These are phyloP conservation scores for Trissonchulus sp. DNA, from an alignment of 2,888 invertebrate species.

Conservation along the genomic window DNA sequence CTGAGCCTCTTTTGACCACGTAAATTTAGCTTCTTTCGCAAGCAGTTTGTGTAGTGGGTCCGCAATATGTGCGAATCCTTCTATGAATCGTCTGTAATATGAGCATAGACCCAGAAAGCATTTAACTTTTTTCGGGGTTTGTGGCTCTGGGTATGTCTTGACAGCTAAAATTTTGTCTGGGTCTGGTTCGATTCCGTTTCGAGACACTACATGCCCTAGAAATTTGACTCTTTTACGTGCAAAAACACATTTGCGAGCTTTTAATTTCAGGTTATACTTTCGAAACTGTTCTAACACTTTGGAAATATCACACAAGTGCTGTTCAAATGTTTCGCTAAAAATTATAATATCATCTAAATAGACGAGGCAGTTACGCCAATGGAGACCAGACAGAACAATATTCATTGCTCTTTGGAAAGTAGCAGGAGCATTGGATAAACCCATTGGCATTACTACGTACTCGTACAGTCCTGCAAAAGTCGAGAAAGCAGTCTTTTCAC, in stretches of 20 bases:
- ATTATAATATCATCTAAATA: conserved; percentile 25
- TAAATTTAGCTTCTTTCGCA: not conserved
- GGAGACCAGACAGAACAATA: not conserved
- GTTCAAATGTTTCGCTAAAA: conserved; percentile 11
- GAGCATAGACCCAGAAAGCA: not conserved
- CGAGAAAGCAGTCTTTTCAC: conserved; percentile 34
- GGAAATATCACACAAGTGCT: not conserved
- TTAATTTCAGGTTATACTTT: conserved; percentile 7
- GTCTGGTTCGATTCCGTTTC: not conserved
- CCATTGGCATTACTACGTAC: conserved; percentile 22
- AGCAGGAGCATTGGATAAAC: conserved; percentile 34
- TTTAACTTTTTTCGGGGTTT: not conserved
- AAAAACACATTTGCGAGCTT: conserved; percentile 2
- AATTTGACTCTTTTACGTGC: not conserved
- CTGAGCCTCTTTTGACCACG: not conserved
- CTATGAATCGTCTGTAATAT: not conserved
- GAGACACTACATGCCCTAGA: not conserved
- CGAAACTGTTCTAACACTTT: not conserved
- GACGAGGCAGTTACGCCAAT: conserved; percentile 12
- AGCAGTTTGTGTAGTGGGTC: conserved; percentile 1
- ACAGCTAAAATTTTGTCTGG: not conserved
- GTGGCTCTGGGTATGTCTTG: not conserved
- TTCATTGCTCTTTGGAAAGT: conserved; percentile 35
- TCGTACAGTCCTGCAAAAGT: conserved; percentile 35
- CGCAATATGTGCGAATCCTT: not conserved